Percentiles rank a stretch among this genome's conserved stretches.
These are phyloP conservation scores for Pica pica DNA, from an alignment of 2,113 vertebrate genomes.

Conservation along the genomic window DNA sequence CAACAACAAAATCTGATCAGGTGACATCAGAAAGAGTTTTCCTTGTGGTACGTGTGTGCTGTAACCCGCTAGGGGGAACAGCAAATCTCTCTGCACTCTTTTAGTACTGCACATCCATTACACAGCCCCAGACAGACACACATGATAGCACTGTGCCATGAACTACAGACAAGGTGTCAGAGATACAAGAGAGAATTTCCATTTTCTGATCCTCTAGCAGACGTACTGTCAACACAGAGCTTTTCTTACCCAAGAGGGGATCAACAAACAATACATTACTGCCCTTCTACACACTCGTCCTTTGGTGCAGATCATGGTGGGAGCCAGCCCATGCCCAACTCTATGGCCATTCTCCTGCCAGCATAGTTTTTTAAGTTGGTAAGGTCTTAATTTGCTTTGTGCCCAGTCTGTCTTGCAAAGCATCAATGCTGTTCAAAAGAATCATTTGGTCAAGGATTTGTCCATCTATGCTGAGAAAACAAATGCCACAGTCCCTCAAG, in stretches of 20 bases:
- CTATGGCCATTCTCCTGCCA: not conserved
- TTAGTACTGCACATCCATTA: not conserved
- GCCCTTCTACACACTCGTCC: not conserved
- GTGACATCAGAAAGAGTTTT: not conserved
- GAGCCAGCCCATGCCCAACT: not conserved
- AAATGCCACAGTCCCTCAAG: not conserved
- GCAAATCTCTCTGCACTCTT: not conserved
- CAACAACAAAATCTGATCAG: not conserved
- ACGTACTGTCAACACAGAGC: not conserved
- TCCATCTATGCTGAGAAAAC: not conserved
- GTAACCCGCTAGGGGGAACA: not conserved
- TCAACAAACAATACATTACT: not conserved
- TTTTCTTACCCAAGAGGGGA: not conserved
- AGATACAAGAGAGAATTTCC: not conserved
- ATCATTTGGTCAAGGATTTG: not conserved
- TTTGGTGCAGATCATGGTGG: not conserved
- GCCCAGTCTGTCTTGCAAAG: not conserved
- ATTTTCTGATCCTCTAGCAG: not conserved
- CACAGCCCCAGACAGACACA: not conserved
- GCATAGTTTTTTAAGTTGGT: not conserved
- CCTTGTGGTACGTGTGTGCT: accelerated
- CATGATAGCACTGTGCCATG: not conserved
- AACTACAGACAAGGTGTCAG: not conserved
- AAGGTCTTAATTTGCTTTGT: not conserved
- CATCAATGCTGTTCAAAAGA: not conserved